Conservation (phyloP, 2,113 vertebrate species). For the Peucedramus taeniatus region DNA sequence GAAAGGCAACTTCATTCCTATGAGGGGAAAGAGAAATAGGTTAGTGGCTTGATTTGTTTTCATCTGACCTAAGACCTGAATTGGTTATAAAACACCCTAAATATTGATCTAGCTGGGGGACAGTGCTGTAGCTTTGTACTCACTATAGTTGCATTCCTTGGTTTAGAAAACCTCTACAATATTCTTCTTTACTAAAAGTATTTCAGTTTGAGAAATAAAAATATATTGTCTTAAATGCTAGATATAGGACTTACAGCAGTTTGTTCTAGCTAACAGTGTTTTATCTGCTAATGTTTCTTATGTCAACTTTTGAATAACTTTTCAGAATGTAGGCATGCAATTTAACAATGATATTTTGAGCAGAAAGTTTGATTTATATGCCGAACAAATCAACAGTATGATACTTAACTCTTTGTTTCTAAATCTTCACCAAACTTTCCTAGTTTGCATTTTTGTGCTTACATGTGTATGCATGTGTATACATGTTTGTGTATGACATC, state of each 20-base stretch:
- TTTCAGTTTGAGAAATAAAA: not conserved
- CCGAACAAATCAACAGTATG: not conserved
- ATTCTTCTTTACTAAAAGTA: not conserved
- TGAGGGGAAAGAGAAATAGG: not conserved
- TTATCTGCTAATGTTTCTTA: not conserved
- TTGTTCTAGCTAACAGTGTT: not conserved
- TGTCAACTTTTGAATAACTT: not conserved
- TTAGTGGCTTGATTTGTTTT: not conserved
- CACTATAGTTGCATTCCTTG: not conserved
- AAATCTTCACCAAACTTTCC: not conserved
- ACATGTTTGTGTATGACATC: too few species aligned
- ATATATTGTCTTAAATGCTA: not conserved
- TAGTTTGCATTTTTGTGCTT: not conserved
- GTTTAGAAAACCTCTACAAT: not conserved
- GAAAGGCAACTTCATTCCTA: not conserved
- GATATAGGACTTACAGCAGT: not conserved
- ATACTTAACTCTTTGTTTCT: not conserved
- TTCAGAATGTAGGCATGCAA: not conserved
- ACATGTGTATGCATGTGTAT: too few species aligned
- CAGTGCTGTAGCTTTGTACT: not conserved
- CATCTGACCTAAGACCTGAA: not conserved
- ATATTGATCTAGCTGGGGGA: not conserved
- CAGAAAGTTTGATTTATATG: not conserved
- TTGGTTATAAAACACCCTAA: not conserved
- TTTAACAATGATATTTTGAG: not conserved